Percentiles rank a stretch among this genome's conserved stretches.
Conservation (phyloP, 2,113 vertebrate species). For the Albula goreensis region DNA sequence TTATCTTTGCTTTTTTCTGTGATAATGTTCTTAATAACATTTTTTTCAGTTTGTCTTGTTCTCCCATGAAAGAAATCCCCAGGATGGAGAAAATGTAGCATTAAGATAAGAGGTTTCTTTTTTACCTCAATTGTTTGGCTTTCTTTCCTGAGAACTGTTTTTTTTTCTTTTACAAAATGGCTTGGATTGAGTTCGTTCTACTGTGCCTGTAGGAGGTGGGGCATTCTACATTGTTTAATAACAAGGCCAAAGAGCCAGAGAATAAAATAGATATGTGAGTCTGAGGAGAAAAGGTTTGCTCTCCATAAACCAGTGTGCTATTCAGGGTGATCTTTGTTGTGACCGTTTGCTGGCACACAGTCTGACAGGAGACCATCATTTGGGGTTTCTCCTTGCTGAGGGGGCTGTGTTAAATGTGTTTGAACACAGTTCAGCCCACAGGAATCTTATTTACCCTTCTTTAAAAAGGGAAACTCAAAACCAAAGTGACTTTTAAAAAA, state of each 20-base stretch:
- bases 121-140: not conserved
- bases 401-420: constrained; percentile 14
- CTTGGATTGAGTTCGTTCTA: not conserved
- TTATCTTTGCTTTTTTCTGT: not conserved
- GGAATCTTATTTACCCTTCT: not conserved
- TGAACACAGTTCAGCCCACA: constrained; percentile 12
- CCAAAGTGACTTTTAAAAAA: not conserved
- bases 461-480: not conserved
- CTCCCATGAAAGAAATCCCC: not conserved
- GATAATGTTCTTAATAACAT: not conserved
- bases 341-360: not conserved
- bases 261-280: not conserved
- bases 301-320: not conserved
- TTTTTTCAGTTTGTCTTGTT: not conserved
- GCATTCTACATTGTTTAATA: not conserved
- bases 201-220: not conserved
- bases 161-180: not conserved
- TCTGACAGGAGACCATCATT: not conserved
- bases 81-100: not conserved
- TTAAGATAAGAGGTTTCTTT: not conserved
- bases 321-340: not conserved
- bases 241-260: not conserved
- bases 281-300: not conserved
- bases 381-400: not conserved
- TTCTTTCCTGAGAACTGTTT: not conserved